Percentiles rank a stretch among this genome's conserved stretches.
These are phyloP conservation scores for Chelmon rostratus DNA, from an alignment of 2,797 vertebrate genomes.

Conservation along the genomic window DNA sequence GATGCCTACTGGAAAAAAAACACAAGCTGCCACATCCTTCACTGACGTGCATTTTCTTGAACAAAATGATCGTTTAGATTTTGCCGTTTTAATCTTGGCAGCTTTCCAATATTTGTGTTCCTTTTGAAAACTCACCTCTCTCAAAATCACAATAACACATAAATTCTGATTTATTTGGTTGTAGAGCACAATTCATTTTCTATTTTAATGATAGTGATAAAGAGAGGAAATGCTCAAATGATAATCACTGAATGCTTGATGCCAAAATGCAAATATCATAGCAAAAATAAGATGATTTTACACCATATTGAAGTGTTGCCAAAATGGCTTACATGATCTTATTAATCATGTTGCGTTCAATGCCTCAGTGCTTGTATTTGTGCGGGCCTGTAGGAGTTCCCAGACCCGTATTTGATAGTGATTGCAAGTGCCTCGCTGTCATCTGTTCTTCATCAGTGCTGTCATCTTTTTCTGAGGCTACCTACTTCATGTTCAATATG, in stretches of 20 bases:
- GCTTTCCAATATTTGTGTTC: not conserved
- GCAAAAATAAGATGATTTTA: not conserved
- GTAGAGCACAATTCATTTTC: not conserved
- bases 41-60: too few species aligned
- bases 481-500: not conserved
- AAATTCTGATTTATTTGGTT: not conserved
- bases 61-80: too few species aligned
- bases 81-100: not conserved
- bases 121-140: not conserved
- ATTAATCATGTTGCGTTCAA: too few species aligned
- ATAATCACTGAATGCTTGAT: not conserved
- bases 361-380: not conserved
- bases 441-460: slow-evolving; percentile 24
- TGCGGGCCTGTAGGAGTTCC: not conserved
- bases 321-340: not conserved
- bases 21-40: too few species aligned
- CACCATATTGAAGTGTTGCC: not conserved
- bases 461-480: not conserved
- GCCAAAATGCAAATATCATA: not conserved
- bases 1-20: not conserved
- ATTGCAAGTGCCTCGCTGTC: not conserved
- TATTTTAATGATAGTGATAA: not conserved
- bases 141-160: not conserved
- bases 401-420: not conserved
- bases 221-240: not conserved